Base-by-base conservation (phyloP, 2,797 vertebrate species). In the Anguilla obscura region DNA sequence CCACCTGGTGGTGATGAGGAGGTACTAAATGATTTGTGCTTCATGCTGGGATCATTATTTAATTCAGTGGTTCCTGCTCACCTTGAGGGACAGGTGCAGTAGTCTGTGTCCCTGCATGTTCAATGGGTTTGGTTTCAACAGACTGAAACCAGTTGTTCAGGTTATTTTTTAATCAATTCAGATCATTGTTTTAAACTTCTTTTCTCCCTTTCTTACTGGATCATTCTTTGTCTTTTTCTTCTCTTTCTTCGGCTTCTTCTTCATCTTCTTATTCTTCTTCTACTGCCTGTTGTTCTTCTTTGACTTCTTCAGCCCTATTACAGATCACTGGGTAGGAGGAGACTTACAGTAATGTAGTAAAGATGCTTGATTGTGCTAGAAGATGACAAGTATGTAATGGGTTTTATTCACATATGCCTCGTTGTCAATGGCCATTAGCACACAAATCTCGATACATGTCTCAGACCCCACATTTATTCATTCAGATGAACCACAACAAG, bases 1-100 rank as follows among this genome's bases (percentile, higher is more conserved):
- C 89, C 92, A 91, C 71, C 93, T 91, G 80, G 90, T 93, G 93
- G 79, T 88, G 16, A n/a, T 16, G 50, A 9, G 63, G 5, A 18
- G 60, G 10, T 1, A 7, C 0, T 69, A 87, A 33, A 24, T 12
- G 0, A 1, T 79, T 58, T 18, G 21, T 1, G 0, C 27, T 16
- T 1, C 24, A 27, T 45, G 18, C 63, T 50, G 45, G 14, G 27
- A 10, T 71, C 14, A 30, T 30, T 1, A 21, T 40, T 60, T 24
- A 69, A 33, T 60, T 52, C 16, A 0, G 80, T n/a, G 18, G 3
- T 66, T 48, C 54, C 9, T 50, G 87, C 83, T 58, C 83, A 48
- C 27, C 87, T 91, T 45, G 69, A 87, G 90, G 90, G 82, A 83
- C 83, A 52, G 66, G 87, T 86, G 89, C 69, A 87, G 90, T 60